These are phyloP conservation scores for Uromys caudimaculatus DNA, from an alignment of 2,797 vertebrate species.

Conservation along the genomic window DNA sequence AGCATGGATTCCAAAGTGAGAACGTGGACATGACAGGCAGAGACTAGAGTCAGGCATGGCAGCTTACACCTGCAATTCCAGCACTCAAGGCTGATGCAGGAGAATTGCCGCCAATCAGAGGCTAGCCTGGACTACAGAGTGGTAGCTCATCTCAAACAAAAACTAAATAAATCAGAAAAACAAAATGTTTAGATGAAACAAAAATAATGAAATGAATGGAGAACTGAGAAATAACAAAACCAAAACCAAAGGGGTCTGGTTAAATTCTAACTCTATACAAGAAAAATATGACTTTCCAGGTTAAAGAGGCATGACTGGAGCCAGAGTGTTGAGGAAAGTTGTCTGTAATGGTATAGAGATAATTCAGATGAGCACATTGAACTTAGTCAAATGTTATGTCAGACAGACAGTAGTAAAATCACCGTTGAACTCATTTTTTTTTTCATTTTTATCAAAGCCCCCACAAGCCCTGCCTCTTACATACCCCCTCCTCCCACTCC, in stretches of 20 bases:
- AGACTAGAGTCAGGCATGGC: neutral
- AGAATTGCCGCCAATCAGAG: neutral
- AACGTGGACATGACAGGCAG: neutral
- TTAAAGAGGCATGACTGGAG: neutral
- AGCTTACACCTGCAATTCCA: neutral
- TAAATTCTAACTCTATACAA: neutral
- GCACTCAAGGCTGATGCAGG: neutral
- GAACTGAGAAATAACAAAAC: neutral
- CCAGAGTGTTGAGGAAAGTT: neutral
- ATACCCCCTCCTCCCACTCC: neutral
- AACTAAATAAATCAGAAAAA: neutral
- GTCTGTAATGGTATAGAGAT: neutral
- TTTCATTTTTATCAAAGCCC: neutral
- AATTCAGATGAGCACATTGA: neutral
- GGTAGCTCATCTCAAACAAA: neutral
- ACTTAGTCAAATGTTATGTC: neutral
- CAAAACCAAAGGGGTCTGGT: neutral
- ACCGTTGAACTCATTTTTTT: neutral
- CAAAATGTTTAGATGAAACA: neutral
- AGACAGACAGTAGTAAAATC: neutral
- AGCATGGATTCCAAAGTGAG: conserved; percentile 37
- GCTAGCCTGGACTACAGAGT: neutral
- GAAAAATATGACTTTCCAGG: neutral
- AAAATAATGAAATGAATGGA: neutral
- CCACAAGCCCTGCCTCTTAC: neutral